A percentile compares a stretch with the other conserved stretches of the same genome.
These are phyloP conservation scores for Drosophila suboccidentalis DNA, from an alignment of 2,888 invertebrate genomes.

Conservation along the genomic window DNA sequence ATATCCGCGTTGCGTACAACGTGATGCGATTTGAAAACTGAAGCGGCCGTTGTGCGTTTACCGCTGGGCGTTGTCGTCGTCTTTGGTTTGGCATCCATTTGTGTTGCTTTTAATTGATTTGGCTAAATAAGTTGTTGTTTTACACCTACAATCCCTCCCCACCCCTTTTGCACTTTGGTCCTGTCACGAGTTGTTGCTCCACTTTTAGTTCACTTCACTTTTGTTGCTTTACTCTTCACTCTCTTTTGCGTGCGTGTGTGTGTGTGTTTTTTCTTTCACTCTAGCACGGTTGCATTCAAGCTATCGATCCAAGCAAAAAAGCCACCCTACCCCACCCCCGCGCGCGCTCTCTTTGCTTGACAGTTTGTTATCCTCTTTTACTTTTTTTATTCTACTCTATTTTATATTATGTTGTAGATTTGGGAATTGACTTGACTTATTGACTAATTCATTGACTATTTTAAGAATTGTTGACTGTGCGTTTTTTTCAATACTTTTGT, in stretches of 20 bases:
- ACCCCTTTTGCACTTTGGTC: not conserved
- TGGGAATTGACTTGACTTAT: slow-evolving; percentile 19
- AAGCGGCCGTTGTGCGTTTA: slow-evolving; percentile 73
- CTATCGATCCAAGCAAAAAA: slow-evolving; percentile 69
- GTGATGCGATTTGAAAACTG: slow-evolving; percentile 68
- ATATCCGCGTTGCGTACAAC: slow-evolving; percentile 76
- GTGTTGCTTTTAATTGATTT: slow-evolving; percentile 19
- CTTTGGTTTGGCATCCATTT: slow-evolving; percentile 73
- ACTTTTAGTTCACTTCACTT: slow-evolving; percentile 41
- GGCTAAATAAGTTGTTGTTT: slow-evolving; percentile 40
- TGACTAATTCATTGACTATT: slow-evolving; percentile 23
- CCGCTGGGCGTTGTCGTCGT: slow-evolving; percentile 50
- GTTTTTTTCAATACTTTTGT: slow-evolving; percentile 27
- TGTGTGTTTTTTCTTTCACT: slow-evolving; percentile 43
- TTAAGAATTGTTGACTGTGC: slow-evolving; percentile 13
- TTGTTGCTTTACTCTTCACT: slow-evolving; percentile 27
- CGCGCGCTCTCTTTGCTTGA: slow-evolving; percentile 13
- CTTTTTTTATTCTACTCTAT: slow-evolving; percentile 8
- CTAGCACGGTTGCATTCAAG: slow-evolving; percentile 71
- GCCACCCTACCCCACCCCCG: slow-evolving; percentile 45
- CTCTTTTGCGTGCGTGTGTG: not conserved
- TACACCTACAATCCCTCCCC: not conserved
- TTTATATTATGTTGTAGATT: slow-evolving; percentile 19
- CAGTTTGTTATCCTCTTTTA: slow-evolving; percentile 20
- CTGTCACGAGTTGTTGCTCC: slow-evolving; percentile 48